Conservation (phyloP, 2,797 vertebrate species). For the Microhierax caerulescens region DNA sequence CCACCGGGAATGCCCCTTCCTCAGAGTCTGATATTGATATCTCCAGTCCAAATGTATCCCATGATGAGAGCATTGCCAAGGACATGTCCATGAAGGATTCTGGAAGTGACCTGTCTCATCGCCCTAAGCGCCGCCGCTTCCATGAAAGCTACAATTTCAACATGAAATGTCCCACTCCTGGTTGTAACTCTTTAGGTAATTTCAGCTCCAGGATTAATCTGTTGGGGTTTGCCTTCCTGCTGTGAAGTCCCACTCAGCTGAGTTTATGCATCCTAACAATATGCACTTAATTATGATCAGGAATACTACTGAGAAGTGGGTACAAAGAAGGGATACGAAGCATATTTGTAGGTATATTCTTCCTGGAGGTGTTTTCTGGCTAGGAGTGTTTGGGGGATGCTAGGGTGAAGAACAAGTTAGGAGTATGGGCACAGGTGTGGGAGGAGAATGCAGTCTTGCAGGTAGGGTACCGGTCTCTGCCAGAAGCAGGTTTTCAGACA, state of each 20-base stretch:
- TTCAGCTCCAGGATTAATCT: neutral
- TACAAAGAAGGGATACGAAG: neutral
- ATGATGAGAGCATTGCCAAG: slow-evolving; percentile 93
- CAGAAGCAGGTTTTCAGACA: neutral
- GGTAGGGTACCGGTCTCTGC: neutral
- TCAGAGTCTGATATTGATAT: slow-evolving; percentile 98
- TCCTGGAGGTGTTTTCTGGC: neutral
- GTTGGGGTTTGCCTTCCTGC: neutral
- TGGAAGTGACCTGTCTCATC: slow-evolving; percentile 93
- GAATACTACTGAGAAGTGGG: neutral
- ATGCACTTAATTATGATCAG: neutral
- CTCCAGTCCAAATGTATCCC: slow-evolving; percentile 95
- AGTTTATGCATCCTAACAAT: fast-evolving
- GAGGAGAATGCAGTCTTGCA: neutral
- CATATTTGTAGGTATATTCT: fast-evolving
- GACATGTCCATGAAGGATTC: slow-evolving; percentile 92
- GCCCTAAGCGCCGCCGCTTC: slow-evolving; percentile 95
- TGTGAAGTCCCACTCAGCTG: neutral
- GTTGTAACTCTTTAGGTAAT: slow-evolving; percentile 96
- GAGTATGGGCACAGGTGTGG: neutral
- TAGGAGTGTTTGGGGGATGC: neutral
- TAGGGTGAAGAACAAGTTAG: neutral
- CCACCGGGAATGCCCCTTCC: slow-evolving; percentile 97
- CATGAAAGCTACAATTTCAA: slow-evolving; percentile 99
- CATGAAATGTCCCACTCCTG: slow-evolving; percentile 98